Conservation (phyloP, 2,113 vertebrate genomes). For the Phrynocephalus versicolor region DNA sequence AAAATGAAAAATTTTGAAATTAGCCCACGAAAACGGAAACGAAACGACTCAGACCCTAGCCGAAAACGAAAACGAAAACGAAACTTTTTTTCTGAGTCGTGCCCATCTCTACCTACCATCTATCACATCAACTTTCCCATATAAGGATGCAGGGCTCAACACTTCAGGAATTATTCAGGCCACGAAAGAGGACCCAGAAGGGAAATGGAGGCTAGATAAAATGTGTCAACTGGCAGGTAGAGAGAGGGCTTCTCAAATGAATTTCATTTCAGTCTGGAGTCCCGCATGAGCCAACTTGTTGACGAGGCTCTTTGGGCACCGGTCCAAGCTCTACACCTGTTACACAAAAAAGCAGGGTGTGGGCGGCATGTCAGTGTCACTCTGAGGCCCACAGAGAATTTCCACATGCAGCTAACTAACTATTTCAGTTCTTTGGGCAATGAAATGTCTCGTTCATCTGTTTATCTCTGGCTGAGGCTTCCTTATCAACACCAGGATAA, state of each 20-base stretch:
- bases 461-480: slow-evolving; percentile 32
- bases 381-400: neutral
- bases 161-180: neutral
- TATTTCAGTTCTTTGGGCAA: slow-evolving; percentile 42
- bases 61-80: too few relatives aligned
- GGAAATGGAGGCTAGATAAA: neutral
- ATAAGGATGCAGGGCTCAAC: neutral
- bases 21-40: too few relatives aligned
- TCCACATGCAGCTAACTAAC: slow-evolving; percentile 14
- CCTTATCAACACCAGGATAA: slow-evolving; percentile 19
- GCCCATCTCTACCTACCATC: too few relatives aligned
- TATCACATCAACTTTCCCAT: too few relatives aligned
- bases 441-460: neutral
- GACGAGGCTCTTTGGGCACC: slow-evolving; percentile 39
- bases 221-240: neutral
- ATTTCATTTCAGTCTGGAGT: slow-evolving; percentile 19
- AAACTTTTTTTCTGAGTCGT: too few relatives aligned
- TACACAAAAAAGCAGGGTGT: slow-evolving; percentile 38
- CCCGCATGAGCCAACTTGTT: slow-evolving; percentile 42
- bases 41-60: too few relatives aligned
- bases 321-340: slow-evolving; percentile 18
- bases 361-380: neutral
- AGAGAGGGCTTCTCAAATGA: neutral
- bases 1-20: too few relatives aligned
- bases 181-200: neutral